Evolutionary conservation across 1,140 invertebrate species (phyloP).

Genomic region (Condylostylus longicornis): DNA sequence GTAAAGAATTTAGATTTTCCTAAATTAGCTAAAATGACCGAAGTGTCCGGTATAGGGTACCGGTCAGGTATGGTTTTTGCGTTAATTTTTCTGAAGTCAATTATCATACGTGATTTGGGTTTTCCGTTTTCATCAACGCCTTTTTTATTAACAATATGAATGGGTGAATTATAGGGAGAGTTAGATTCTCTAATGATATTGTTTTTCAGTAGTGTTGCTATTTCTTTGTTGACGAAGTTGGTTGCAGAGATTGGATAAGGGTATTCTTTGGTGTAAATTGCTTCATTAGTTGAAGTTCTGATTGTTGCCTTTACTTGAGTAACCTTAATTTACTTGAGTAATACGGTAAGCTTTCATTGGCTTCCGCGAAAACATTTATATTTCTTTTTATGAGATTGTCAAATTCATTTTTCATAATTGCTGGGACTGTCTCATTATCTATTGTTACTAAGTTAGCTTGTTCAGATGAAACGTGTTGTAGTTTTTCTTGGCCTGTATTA

Average conservation of each 20-base stretch:
- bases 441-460: constrained; percentile 1
- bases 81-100: constrained; percentile 28
- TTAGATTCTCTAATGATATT: constrained; percentile 7
- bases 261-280: constrained; percentile 10
- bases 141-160: constrained; percentile 13
- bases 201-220: constrained; percentile 6
- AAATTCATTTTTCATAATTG: neutral
- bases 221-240: constrained; percentile 11
- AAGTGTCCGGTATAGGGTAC: constrained; percentile 37
- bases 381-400: neutral
- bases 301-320: constrained; percentile 7
- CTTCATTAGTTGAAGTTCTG: constrained; percentile 4
- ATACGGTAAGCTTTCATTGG: constrained; percentile 1
- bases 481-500: neutral
- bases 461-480: neutral
- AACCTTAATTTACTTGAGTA: too few relatives aligned
- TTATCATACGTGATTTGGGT: constrained; percentile 9
- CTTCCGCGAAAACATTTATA: neutral
- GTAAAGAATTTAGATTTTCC: constrained; percentile 27
- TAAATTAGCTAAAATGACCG: constrained; percentile 30
- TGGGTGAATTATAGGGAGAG: constrained; percentile 10
- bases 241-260: constrained; percentile 8
- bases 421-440: neutral
- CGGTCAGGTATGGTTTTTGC: constrained; percentile 20
- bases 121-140: constrained; percentile 7